These are phyloP conservation scores for Drosophila mercatorum DNA, from an alignment of 2,888 invertebrate species.

Conservation along the genomic window DNA sequence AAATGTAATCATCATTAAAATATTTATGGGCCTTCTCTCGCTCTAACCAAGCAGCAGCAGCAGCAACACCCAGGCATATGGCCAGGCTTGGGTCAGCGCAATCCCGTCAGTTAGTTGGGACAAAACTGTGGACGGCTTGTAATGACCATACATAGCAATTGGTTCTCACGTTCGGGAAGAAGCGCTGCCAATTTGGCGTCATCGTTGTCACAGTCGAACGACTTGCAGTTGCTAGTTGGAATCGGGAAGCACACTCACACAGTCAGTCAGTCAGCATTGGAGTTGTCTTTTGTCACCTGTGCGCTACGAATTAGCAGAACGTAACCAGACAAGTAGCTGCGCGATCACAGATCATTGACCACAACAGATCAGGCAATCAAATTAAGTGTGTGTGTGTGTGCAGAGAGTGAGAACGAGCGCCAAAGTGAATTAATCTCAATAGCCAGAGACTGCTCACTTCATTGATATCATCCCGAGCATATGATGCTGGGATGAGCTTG, in stretches of 20 bases:
- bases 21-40: constrained; percentile 74
- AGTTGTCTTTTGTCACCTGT: constrained; percentile 48
- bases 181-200: constrained; percentile 78
- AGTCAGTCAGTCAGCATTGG: constrained; percentile 10
- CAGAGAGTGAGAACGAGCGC: neutral
- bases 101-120: constrained; percentile 52
- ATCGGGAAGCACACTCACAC: constrained; percentile 20
- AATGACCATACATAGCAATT: constrained; percentile 79
- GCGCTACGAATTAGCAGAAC: constrained; percentile 16
- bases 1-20: constrained; percentile 80
- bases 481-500: neutral
- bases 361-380: constrained; percentile 15
- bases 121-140: constrained; percentile 68
- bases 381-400: neutral
- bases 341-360: constrained; percentile 31
- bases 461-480: neutral
- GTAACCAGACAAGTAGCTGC: constrained; percentile 13
- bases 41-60: constrained; percentile 52
- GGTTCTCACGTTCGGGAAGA: constrained; percentile 75
- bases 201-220: constrained; percentile 66
- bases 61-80: constrained; percentile 13
- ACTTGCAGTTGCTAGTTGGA: constrained; percentile 35
- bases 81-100: constrained; percentile 24
- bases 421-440: constrained; percentile 4
- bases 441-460: neutral